Conservation (phyloP, 2,113 vertebrate genomes). For the Ammodytes marinus region DNA sequence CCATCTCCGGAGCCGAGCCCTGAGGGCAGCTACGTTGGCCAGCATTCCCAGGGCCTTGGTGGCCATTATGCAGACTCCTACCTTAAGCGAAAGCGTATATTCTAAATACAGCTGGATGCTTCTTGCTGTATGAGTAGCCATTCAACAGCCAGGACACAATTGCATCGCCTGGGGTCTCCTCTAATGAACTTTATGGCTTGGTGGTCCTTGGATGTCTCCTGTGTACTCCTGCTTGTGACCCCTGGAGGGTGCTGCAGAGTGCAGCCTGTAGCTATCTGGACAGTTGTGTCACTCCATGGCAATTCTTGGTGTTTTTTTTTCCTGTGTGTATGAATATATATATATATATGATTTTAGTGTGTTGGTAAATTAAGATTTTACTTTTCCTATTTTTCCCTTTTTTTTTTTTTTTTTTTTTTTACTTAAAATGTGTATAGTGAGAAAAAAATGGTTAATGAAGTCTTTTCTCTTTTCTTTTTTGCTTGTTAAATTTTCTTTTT, state of each 20-base stretch:
- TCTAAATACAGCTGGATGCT: slow-evolving; percentile 75
- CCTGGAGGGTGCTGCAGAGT: slow-evolving; percentile 60
- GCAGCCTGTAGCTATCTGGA: slow-evolving; percentile 48
- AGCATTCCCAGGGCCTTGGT: slow-evolving; percentile 94
- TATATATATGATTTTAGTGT: slow-evolving; percentile 81
- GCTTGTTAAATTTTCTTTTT: slow-evolving; percentile 14
- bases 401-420: slow-evolving; percentile 55
- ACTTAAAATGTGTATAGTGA: slow-evolving; percentile 67
- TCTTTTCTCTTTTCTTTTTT: slow-evolving; percentile 42
- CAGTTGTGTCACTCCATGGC: slow-evolving; percentile 47
- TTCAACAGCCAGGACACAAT: slow-evolving; percentile 31
- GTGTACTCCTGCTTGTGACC: slow-evolving; percentile 62
- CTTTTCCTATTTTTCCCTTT: slow-evolving; percentile 35
- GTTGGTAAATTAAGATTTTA: slow-evolving; percentile 79
- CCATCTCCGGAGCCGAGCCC: slow-evolving; percentile 94
- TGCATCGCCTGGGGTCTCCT: slow-evolving; percentile 30
- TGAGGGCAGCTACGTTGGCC: slow-evolving; percentile 92
- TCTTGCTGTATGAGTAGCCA: slow-evolving; percentile 28
- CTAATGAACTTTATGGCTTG: slow-evolving; percentile 16
- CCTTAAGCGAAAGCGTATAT: slow-evolving; percentile 94
- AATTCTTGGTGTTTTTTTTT: slow-evolving; percentile 48
- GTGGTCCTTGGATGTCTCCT: slow-evolving; percentile 42
- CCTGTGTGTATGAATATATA: slow-evolving; percentile 18
- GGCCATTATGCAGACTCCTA: slow-evolving; percentile 96
- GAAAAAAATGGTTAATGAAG: slow-evolving; percentile 62